phyloP scores from a whole-genome alignment of 2,888 invertebrate genomes.

The Pyrrhopygopsis socrates region DNA sequence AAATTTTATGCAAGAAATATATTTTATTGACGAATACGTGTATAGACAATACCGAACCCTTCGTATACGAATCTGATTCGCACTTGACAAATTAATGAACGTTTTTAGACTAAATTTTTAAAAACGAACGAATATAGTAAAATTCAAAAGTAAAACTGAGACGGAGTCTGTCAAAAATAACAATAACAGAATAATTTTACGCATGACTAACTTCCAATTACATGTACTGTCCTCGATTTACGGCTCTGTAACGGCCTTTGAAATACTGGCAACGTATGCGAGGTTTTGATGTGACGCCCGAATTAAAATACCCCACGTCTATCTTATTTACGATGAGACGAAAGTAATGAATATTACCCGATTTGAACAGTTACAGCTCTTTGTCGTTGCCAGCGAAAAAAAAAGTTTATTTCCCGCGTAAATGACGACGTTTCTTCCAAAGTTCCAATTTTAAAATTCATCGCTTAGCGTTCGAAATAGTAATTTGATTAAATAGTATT shows the following conservation, averaged over 20 bases:
- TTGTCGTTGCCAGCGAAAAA: background rate
- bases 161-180: slow-evolving; percentile 18
- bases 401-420: slow-evolving; percentile 20
- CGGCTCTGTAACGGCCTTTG: slow-evolving; percentile 52
- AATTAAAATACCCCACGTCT: slow-evolving; percentile 53
- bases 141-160: background rate
- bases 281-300: slow-evolving; percentile 53
- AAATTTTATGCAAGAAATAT: too few species aligned
- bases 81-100: too few species aligned
- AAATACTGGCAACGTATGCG: slow-evolving; percentile 62
- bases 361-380: slow-evolving; percentile 4
- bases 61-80: too few species aligned
- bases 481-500: too few species aligned
- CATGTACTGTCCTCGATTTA: slow-evolving; percentile 52
- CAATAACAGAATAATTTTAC: slow-evolving; percentile 18
- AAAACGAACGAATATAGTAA: background rate
- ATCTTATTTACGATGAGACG: slow-evolving; percentile 50
- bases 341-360: slow-evolving; percentile 32
- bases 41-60: too few species aligned
- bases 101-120: too few species aligned
- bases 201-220: slow-evolving; percentile 78
- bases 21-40: too few species aligned
- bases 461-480: too few species aligned
- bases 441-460: too few species aligned
- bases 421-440: slow-evolving; percentile 19